Evolutionary conservation across 37 sponge, comb jelly and placozoan species (phyloP).

Genomic region (Lycopodina hypogea): DNA sequence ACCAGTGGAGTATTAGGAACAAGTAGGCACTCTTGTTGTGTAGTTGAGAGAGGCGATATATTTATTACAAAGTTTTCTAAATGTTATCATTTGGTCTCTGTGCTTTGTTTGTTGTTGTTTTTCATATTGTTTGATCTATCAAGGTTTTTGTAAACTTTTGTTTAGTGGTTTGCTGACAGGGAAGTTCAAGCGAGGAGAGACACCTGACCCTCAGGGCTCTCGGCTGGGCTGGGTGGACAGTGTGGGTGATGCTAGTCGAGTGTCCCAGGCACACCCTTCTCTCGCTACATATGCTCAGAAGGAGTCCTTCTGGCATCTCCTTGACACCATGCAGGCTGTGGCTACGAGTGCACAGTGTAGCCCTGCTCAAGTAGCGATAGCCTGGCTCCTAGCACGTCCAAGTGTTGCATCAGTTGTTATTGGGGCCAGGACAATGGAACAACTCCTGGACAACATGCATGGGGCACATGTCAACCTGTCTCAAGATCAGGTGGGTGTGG

Average conservation of each 20-base stretch:
- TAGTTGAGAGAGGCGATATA: background rate
- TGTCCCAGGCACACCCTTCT: constrained; percentile 69
- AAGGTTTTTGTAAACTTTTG: too few relatives aligned
- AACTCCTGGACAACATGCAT: constrained; percentile 78
- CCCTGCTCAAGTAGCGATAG: constrained; percentile 78
- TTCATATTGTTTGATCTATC: too few relatives aligned
- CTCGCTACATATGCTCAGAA: constrained; percentile 47
- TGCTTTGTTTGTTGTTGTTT: too few relatives aligned
- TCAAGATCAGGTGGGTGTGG: constrained; percentile 64
- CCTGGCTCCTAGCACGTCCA: constrained; percentile 79
- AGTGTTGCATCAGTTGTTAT: constrained; percentile 77
- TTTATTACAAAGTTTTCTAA: background rate
- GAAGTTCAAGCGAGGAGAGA: constrained; percentile 57
- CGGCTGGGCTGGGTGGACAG: constrained; percentile 78
- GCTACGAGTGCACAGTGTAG: constrained; percentile 43
- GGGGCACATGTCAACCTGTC: constrained; percentile 49
- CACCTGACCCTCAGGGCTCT: constrained; percentile 38
- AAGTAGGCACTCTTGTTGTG: background rate
- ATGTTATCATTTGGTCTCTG: too few relatives aligned
- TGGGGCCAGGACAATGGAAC: constrained; percentile 69
- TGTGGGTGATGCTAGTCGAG: constrained; percentile 26
- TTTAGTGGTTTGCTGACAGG: constrained; percentile 78
- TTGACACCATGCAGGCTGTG: constrained; percentile 58
- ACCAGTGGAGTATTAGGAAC: too few relatives aligned
- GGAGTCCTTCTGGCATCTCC: constrained; percentile 63